Evolutionary conservation across 1,140 invertebrate species (phyloP), one percentile per base, ranked within the genome.

Genomic region (Polyergus mexicanus): DNA sequence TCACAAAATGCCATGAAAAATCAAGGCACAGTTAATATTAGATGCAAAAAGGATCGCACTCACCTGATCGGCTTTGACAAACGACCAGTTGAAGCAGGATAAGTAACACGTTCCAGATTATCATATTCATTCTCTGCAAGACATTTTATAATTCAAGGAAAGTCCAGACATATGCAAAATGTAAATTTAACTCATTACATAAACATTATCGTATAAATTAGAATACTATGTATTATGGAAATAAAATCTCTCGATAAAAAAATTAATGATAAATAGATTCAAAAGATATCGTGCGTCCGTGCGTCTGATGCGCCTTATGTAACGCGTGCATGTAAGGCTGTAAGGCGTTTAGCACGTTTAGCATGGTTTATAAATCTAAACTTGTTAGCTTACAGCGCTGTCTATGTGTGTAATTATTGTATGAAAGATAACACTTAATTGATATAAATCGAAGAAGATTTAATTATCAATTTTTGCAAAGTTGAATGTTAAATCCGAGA

Each of bases 41-140:
- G 63, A 11, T 16, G 3, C 25, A 2, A 22, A 13, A 54, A 83
- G 3, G 5, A 56, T 74, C 22, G 41, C 8, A 65, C 25, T 77
- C 11, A 85, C 84, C 84, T 22, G 84, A 68, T 32, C 11, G 41
- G 58, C 51, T 80, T 65, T 68, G 11, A 35, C 25, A 28, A 25
- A 60, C 22, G 13, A 66, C 0, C 5, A 85, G 7, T 7, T 66
- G 62, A 35, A 66, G 41, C 5, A 80, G n/a, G 11, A 80, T 3
- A 10, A 78, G 6, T 16, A 85, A 19, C 41, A 85, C 22, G 11
- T 68, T 85, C 63, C 84, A 58, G 16, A 35, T 68, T 80, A 19
- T 47, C 84, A 66, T 85, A 68, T 5, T 85, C 16, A 22, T 3
- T 41, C 84, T 85, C 84, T 85, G 63, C n/a, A 85, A 78, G 2